Evolutionary conservation across 2,113 vertebrate genomes (phyloP), one percentile per base, ranked within the genome.

Genomic region (Myrmophylax atrothorax): DNA sequence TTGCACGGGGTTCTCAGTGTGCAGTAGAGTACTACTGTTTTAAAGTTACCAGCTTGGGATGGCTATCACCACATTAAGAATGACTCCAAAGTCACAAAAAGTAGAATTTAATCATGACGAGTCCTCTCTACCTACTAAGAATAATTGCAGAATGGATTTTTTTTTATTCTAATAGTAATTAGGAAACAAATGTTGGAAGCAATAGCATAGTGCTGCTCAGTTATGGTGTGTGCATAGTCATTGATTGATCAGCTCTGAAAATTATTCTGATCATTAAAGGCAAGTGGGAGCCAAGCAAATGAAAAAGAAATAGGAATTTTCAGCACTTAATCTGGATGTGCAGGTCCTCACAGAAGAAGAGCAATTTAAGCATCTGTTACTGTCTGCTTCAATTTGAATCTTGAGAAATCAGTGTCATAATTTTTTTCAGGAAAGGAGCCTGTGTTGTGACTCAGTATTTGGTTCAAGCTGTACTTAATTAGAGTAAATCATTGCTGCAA

Each of bases 401-500:
- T 76, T 67, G 56, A 92, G 59, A 88, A 94, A 90, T 55, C 14
- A 5, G 75, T 60, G 9, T 74, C 72, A 46, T 49, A 55, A 62
- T 53, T 64, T 85, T 85, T 50, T 88, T 74, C 37, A 76, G 52
- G 55, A 94, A 70, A 33, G 63, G 29, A 69, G 38, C 17, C 40
- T 49, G 7, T 86, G 46, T 74, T 94, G 82, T 76, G 79, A 72
- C n/a, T 90, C 58, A 60, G 38, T 60, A 77, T 59, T 38, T 80
- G 46, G 20, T 87, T 94, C 42, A 83, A 92, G 84, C 46, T 66
- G 75, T 66, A 69, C 50, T 85, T 83, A 82, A 93, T 86, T 75
- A 89, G 46, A 81, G n/a, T 81, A 94, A 94, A 93, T 89, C 64
- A 87, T 59, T 52, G 28, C 46, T 53, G 29, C 35, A 91, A 95